These are phyloP conservation scores for Anabas testudineus DNA, from an alignment of 2,797 vertebrate genomes.

Conservation along the genomic window DNA sequence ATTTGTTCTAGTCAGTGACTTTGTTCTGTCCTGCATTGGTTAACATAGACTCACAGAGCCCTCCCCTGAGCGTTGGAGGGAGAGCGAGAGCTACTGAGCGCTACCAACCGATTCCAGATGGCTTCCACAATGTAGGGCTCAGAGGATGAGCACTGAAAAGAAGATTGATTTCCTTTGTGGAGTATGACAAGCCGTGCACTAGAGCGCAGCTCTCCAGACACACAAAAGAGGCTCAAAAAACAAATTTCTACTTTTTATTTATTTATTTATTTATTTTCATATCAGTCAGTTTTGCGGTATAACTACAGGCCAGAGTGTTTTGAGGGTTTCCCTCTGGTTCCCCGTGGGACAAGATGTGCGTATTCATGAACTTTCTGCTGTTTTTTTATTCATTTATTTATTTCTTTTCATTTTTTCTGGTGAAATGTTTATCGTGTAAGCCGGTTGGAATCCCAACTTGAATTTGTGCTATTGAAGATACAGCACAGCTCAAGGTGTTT, in stretches of 20 bases:
- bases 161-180: constrained; percentile 87
- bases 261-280: constrained; percentile 41
- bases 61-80: constrained; percentile 60
- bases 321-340: constrained; percentile 49
- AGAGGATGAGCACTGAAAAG: constrained; percentile 81
- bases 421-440: constrained; percentile 28
- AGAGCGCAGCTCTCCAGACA: constrained; percentile 76
- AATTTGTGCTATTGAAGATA: constrained; percentile 1
- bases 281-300: constrained; percentile 62
- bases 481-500: neutral
- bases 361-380: constrained; percentile 41
- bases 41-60: constrained; percentile 70
- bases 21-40: constrained; percentile 71
- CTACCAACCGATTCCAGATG: constrained; percentile 83
- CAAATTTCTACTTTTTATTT: constrained; percentile 63
- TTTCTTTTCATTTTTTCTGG: constrained; percentile 32
- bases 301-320: constrained; percentile 44
- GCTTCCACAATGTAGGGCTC: constrained; percentile 78
- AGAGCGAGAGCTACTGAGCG: constrained; percentile 68
- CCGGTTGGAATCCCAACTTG: constrained; percentile 10
- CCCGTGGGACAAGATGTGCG: constrained; percentile 43
- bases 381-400: constrained; percentile 9
- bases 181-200: constrained; percentile 81
- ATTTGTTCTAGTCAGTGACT: constrained; percentile 82
- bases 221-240: constrained; percentile 76